Percentiles rank a stretch among this genome's conserved stretches.
These are phyloP conservation scores for Agapostemon virescens DNA, from an alignment of 2,888 invertebrate genomes.

Conservation along the genomic window DNA sequence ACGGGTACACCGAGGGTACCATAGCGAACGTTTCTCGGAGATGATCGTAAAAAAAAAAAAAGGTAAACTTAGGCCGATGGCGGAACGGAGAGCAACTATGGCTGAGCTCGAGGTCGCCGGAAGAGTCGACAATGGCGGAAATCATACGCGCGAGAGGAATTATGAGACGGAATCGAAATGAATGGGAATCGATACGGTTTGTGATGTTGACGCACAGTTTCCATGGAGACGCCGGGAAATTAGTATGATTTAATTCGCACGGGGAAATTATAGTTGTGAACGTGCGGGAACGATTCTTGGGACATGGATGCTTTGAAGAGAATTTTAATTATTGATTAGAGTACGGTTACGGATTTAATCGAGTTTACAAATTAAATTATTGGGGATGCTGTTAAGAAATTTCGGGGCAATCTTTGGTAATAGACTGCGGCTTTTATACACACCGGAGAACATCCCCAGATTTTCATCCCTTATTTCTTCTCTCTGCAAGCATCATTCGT, in stretches of 20 bases:
- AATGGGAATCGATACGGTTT: slow-evolving; percentile 42
- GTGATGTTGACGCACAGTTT: neutral
- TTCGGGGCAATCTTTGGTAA: neutral
- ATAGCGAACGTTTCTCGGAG: slow-evolving; percentile 3
- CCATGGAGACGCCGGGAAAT: slow-evolving; percentile 4
- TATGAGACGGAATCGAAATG: slow-evolving; percentile 22
- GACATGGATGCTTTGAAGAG: neutral
- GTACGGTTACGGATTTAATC: neutral
- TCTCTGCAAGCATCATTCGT: no score
- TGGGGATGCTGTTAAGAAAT: neutral
- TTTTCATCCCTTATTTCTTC: no score
- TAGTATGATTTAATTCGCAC: slow-evolving; percentile 20
- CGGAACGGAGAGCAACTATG: neutral
- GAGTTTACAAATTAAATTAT: neutral
- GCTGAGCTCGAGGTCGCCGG: neutral
- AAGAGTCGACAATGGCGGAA: slow-evolving; percentile 26
- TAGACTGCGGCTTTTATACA: neutral
- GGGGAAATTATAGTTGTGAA: neutral
- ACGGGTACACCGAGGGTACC: neutral
- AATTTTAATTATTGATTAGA: neutral
- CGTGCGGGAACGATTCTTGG: no score
- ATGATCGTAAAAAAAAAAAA: neutral
- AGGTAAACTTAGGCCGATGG: slow-evolving; percentile 6
- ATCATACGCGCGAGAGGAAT: slow-evolving; percentile 32
- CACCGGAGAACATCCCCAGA: no score